A percentile compares a stretch with the other conserved stretches of the same genome.
These are phyloP conservation scores for Halocynthia roretzi DNA, from an alignment of 23 tunicate genomes.

Conservation along the genomic window DNA sequence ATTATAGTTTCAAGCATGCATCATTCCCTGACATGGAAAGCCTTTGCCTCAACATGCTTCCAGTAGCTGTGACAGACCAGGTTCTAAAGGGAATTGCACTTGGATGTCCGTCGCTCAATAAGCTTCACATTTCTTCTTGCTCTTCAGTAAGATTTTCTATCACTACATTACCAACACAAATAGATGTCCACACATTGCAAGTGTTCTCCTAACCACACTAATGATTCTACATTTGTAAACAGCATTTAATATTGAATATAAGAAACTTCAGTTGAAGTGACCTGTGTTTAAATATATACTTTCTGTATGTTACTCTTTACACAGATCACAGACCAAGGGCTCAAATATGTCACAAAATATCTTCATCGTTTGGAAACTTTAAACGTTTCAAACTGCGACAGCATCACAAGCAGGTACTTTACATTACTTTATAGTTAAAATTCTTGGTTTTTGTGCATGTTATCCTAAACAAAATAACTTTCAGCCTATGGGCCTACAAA, in stretches of 20 bases:
- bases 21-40: constrained; percentile 16
- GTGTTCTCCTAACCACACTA: too few species aligned
- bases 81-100: constrained; percentile 15
- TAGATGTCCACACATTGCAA: too few species aligned
- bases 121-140: constrained; percentile 2
- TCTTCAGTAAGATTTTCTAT: not conserved
- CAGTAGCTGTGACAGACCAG: constrained; percentile 9
- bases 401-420: constrained; percentile 11
- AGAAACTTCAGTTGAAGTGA: not conserved
- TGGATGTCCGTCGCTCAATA: constrained; percentile 13
- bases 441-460: too few species aligned
- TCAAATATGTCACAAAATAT: not conserved
- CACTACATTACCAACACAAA: not conserved
- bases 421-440: not conserved
- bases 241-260: too few species aligned
- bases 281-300: not conserved
- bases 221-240: too few species aligned
- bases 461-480: too few species aligned
- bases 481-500: too few species aligned
- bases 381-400: constrained; percentile 21
- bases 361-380: constrained; percentile 14
- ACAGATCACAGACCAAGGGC: constrained; percentile 12
- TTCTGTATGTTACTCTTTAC: not conserved
- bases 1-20: not conserved
- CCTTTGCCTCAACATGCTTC: constrained; percentile 18